Conservation (phyloP, 2,113 vertebrate genomes). For the Riparia riparia region DNA sequence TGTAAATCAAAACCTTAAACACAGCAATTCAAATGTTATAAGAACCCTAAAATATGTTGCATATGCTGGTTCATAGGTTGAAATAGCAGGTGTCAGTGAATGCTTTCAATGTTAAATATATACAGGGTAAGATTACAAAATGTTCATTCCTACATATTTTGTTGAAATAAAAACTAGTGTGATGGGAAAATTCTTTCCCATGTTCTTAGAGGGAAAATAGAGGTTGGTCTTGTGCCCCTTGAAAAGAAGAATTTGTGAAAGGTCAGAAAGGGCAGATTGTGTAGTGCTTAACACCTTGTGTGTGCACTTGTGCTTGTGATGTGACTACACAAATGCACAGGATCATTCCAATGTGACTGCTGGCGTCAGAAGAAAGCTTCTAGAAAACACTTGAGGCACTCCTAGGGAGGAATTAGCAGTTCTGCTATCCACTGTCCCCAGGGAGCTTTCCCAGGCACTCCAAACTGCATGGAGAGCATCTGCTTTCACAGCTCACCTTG, state of each 20-base stretch:
- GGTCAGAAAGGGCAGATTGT: background rate
- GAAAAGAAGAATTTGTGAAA: background rate
- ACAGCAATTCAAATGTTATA: background rate
- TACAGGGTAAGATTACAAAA: background rate
- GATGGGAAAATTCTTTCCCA: background rate
- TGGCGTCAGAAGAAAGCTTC: background rate
- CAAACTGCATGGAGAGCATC: background rate
- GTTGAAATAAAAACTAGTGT: background rate
- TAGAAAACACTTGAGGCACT: background rate
- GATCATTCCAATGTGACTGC: background rate
- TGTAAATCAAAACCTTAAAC: background rate
- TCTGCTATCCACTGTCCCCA: background rate
- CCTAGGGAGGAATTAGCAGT: background rate
- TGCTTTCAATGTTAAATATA: background rate
- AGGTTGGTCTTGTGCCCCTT: background rate
- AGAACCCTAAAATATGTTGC: background rate
- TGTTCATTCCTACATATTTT: background rate
- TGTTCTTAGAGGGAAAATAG: background rate
- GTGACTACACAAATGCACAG: rapidly evolving
- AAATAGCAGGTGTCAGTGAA: background rate
- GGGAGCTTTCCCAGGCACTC: background rate
- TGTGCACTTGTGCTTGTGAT: background rate
- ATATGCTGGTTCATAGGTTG: background rate
- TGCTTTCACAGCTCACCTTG: slow-evolving; percentile 20
- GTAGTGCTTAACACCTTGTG: background rate